Conservation (phyloP, 1,140 invertebrate genomes). For the Drosophila parvula region DNA sequence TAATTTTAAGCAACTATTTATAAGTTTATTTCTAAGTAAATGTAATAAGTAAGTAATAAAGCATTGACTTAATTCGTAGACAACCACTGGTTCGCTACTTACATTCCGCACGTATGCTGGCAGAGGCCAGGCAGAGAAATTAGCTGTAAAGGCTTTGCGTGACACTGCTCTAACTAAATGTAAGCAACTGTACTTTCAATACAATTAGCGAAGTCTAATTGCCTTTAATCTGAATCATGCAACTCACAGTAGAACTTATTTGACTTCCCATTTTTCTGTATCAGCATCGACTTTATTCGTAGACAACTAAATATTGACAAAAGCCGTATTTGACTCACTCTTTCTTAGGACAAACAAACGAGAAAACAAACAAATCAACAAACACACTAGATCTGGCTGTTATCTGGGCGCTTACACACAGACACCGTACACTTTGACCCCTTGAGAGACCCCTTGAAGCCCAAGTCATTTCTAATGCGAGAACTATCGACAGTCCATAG, state of each 20-base stretch:
- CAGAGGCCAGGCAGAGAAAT: no score
- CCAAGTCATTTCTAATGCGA: constrained; percentile 39
- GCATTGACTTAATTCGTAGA: no score
- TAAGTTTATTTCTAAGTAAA: no score
- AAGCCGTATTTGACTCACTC: constrained; percentile 22
- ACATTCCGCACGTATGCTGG: no score
- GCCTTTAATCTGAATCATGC: background rate
- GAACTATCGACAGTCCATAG: constrained; percentile 49
- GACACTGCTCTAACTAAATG: no score
- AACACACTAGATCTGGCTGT: constrained; percentile 39
- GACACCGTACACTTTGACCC: constrained; percentile 19
- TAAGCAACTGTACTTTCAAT: no score
- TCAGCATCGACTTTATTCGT: background rate
- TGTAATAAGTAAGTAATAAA: no score
- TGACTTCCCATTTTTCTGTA: background rate
- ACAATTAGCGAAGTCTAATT: no score
- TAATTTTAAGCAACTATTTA: no score
- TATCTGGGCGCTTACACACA: constrained; percentile 40
- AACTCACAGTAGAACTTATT: background rate
- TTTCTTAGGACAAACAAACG: constrained; percentile 27
- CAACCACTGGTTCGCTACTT: no score
- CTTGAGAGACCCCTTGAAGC: constrained; percentile 25
- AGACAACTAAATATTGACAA: constrained; percentile 32
- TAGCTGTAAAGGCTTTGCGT: no score
- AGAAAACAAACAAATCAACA: constrained; percentile 36